Evolutionary conservation across 2,113 vertebrate species (phyloP).

Genomic region (Taurulus bubalis): DNA sequence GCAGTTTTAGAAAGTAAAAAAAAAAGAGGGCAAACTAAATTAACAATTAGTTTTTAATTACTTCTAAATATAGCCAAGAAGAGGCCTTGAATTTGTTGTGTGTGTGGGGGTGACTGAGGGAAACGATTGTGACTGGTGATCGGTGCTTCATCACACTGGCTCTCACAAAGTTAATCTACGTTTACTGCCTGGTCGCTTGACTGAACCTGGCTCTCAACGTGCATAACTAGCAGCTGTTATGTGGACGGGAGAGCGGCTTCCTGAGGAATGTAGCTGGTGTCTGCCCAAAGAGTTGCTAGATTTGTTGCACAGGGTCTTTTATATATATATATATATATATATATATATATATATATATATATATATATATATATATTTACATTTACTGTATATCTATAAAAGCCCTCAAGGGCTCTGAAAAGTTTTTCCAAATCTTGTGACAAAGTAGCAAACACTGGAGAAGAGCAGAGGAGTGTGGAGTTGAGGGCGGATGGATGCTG

Average conservation of each 20-base stretch:
- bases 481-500: neutral
- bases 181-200: slow-evolving; percentile 12
- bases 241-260: slow-evolving; percentile 3
- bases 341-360: no score
- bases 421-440: neutral
- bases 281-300: slow-evolving; percentile 13
- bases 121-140: neutral
- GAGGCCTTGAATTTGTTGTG: neutral
- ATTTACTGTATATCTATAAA: neutral
- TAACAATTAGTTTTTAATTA: slow-evolving; percentile 31
- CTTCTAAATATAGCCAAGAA: slow-evolving; percentile 22
- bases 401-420: slow-evolving; percentile 1
- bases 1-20: slow-evolving; percentile 7
- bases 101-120: neutral
- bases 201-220: slow-evolving; percentile 26
- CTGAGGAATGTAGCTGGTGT: slow-evolving; percentile 24
- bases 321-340: no score
- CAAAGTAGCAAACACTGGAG: neutral
- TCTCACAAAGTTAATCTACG: slow-evolving; percentile 11
- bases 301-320: slow-evolving; percentile 2
- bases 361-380: no score
- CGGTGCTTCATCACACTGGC: slow-evolving; percentile 12
- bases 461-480: neutral
- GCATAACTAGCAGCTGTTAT: slow-evolving; percentile 47
- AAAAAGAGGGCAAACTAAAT: neutral